Conservation (phyloP, 2,797 vertebrate species). For the Lepilemur septentrionalis region DNA sequence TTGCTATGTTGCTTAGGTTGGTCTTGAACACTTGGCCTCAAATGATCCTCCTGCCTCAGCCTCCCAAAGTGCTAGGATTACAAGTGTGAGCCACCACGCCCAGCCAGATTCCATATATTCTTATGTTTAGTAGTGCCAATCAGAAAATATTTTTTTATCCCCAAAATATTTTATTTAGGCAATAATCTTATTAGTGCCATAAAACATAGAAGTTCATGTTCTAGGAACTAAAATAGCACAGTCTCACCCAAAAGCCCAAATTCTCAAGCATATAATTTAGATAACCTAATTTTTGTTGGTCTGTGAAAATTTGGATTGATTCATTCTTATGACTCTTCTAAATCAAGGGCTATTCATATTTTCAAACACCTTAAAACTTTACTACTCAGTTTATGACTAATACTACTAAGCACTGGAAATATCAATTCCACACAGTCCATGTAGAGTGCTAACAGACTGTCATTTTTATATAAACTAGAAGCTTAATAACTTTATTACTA, state of each 20-base stretch:
- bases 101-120: background rate
- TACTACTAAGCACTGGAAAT: background rate
- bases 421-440: background rate
- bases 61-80: background rate
- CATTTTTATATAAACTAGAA: background rate
- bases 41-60: background rate
- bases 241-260: constrained; percentile 18
- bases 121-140: background rate
- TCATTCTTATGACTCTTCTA: constrained; percentile 29
- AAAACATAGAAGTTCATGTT: constrained; percentile 35
- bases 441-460: background rate
- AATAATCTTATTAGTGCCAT: constrained; percentile 10
- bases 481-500: background rate
- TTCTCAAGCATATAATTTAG: constrained; percentile 27
- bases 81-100: background rate
- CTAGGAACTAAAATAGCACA: constrained; percentile 59
- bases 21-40: background rate
- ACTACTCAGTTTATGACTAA: background rate
- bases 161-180: constrained; percentile 35
- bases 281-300: constrained; percentile 45
- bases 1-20: background rate
- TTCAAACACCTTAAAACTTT: background rate
- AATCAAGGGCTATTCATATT: background rate
- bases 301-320: constrained; percentile 31
- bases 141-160: constrained; percentile 35